Base-by-base conservation (phyloP, 2,113 vertebrate genomes). In the Chlorodrepanis virens region DNA sequence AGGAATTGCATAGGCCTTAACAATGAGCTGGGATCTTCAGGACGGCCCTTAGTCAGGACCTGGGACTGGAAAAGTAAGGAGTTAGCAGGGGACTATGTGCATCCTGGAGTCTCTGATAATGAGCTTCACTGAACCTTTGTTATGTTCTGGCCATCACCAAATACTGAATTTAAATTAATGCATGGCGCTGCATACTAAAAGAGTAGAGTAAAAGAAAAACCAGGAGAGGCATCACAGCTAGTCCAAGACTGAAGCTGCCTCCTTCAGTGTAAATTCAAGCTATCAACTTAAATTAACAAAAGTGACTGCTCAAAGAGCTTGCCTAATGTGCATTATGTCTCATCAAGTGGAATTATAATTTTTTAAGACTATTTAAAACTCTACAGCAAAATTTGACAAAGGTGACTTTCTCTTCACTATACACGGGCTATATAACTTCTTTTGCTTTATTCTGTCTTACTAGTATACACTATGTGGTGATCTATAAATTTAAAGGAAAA, bases 81-180 rank as follows among this genome's bases (percentile, higher is more conserved):
- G 79, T 52, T 89, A 87, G 87, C 84, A 60, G 52, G 28, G 64
- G 52, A 68, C 29, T 37, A 1, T 39, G 8, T 40, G 9, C 21
- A 75, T 70, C 68, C 93, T 90, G 76, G 61, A 93, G 54, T 65
- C 77, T 91, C 77, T 92, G 64, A 96, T 89, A 95, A 96, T 40
- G 64, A 97, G 29, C 52, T 60, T 75, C 77, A 64, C 25, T 90
- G 56, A 91, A 94, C 23, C 35, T 84, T 42, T 93, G 31, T n/a
- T 59, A 17, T 31, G 44, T 85, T 81, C 52, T 40, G 54, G 45
- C 33, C 68, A 81, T 71, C 49, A 59, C 18, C 37, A 77, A 91
- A 69, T 39, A 53, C 31, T 69, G 54, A 77, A 94, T 97, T 95
- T 94, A 91, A 97, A 97, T 90, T 20, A 90, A 59, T 23, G 50